Evolutionary conservation across 2,888 invertebrate genomes (phyloP), one percentile per base, ranked within the genome.

Genomic region (Leucoma salicis): DNA sequence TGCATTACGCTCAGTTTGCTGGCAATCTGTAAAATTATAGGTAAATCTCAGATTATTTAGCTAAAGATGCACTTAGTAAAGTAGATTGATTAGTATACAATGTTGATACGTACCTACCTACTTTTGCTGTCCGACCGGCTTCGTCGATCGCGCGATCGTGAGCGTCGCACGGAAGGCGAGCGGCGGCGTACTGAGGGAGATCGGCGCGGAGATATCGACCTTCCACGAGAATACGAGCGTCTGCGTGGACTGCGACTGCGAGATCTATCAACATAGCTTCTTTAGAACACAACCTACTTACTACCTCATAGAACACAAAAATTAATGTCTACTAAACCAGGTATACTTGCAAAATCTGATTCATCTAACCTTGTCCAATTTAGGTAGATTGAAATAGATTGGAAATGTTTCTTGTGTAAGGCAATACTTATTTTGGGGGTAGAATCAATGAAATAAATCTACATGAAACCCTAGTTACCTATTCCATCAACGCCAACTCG

Each of bases 181-280:
- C 86, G 82, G 21, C 88, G 81, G 0, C 88, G 74, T 2, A 85
- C 74, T 0, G 89, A 87, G 2, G 85, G 85, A 29, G 89, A 88
- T 1, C 90, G 84, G 1, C 89, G 79, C 7, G 79, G 87, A 0
- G 89, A 89, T 2, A 46, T 54, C n/a, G 88, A 88, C 3, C 89
- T 70, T 0, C 85, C 88, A 41, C 88, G 82, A 3, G 90, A 89
- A 63, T 74, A 82, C 31, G 90, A 89, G 0, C 90, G 82, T 15
- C 87, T 73, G 1, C 90, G 74, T 0, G 90, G 89, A 43, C 88
- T 89, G 57, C 90, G 87, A 63, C 89, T 88, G 53, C 89, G 84
- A 1, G 90, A 81, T 70, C 90, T 89, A 73, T 37, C 25, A 49
- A 48, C 39, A 47, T 29, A 48, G 18, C 8, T 42, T 37, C 33